Evolutionary conservation across 1,140 invertebrate species (phyloP).

Genomic region (Lucilia sericata): DNA sequence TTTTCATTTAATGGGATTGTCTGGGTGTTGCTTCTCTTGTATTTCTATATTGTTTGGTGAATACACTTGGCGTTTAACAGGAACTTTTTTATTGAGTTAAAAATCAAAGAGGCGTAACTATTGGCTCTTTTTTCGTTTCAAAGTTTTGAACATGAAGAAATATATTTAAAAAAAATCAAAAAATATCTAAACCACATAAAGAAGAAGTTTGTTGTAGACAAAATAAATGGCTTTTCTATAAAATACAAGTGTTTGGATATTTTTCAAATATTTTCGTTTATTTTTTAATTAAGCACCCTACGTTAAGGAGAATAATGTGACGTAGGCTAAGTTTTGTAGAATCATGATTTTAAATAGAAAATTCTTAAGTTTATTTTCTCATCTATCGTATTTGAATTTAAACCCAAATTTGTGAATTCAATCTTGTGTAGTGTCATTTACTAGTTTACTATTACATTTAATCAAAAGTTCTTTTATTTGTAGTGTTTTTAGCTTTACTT

Average conservation of each 20-base stretch:
- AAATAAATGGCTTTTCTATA: constrained; percentile 14
- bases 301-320: neutral
- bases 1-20: neutral
- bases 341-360: no score
- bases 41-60: neutral
- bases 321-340: no score
- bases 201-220: constrained; percentile 2
- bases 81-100: constrained; percentile 19
- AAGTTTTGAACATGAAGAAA: neutral
- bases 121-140: constrained; percentile 15
- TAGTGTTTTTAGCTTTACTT: neutral
- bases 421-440: neutral
- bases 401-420: neutral
- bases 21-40: constrained; percentile 5
- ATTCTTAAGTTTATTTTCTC: no score
- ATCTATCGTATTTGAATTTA: no score
- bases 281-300: neutral
- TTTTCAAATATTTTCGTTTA: constrained; percentile 17
- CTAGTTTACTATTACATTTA: neutral
- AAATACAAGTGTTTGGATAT: neutral
- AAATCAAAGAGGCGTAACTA: constrained; percentile 29
- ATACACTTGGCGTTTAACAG: constrained; percentile 28
- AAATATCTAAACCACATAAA: neutral
- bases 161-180: neutral
- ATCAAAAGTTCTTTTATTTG: neutral